Base-by-base conservation (phyloP, 2,797 vertebrate species). In the Macroramphosus scolopax region DNA sequence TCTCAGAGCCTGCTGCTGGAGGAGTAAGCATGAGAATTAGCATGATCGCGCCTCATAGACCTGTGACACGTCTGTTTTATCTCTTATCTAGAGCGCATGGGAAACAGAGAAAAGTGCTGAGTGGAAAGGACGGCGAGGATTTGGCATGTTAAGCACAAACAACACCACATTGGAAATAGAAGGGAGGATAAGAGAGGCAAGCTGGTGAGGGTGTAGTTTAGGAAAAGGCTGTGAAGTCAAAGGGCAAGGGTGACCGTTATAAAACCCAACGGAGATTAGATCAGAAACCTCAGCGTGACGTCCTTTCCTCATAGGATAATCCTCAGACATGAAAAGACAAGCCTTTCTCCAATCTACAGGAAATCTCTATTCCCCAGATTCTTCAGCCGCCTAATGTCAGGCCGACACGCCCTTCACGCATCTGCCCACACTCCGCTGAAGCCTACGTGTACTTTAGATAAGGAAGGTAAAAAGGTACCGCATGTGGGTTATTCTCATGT, bases 301-400 rank as follows among this genome's bases (percentile, higher is more conserved):
- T 70, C 68, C 47, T 72, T 75, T 85, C 79, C 67, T 81, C 81
- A 69, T 29, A 9, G 57, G 71, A 81, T 88, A 82, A 88, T 88
- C 83, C 72, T 42, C 51, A 18, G 51, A 78, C 76, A 77, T 80
- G 61, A 85, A 87, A 80, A 85, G 77, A 77, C 71, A 0, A 58
- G 67, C 49, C 62, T 17, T 63, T 76, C 63, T 63, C 36, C 57
- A 77, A 83, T 78, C 77, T 55, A 45, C 65, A 68, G 58, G 39
- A 80, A 82, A 82, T 80, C 69, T 75, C 67, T 64, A 69, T 69
- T 69, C 62, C 76, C 64, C 32, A 24, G 77, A 64, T 75, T 65
- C 48, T 53, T 59, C 35, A 50, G 48, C 44, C 14, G 28, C 18
- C 49, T 78, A 69, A 80, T 68, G 59, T 58, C 42, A 42, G 34